Conservation (phyloP, 2,113 vertebrate genomes). For the Cathartes aura region DNA sequence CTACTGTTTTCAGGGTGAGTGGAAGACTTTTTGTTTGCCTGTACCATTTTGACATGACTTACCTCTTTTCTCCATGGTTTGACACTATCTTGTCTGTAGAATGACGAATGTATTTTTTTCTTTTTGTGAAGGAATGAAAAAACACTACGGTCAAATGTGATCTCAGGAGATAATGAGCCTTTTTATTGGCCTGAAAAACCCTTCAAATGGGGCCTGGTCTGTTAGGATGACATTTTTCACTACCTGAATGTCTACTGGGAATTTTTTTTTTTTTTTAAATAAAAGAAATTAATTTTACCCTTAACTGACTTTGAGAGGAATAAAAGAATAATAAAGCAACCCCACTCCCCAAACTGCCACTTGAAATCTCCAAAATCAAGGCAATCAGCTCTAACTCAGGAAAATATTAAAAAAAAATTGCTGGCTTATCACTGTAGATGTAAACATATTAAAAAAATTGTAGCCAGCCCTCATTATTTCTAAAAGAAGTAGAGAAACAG, state of each 20-base stretch:
- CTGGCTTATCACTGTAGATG: not conserved
- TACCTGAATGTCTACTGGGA: not conserved
- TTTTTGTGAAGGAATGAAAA: not conserved
- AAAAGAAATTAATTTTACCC: slow-evolving; percentile 62
- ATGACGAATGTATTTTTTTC: not conserved
- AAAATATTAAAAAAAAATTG: not conserved
- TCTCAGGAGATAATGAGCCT: not conserved
- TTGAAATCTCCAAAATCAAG: not conserved
- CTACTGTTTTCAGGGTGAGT: slow-evolving; percentile 9
- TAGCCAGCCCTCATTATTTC: not conserved
- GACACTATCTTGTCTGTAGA: not conserved
- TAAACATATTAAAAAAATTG: not conserved
- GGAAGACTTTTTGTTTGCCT: not conserved
- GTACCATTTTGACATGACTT: not conserved
- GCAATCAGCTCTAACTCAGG: not conserved
- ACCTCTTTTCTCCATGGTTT: not conserved
- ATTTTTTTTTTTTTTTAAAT: not conserved
- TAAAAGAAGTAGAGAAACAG: not conserved
- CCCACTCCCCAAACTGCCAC: not conserved
- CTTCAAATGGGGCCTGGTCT: not conserved
- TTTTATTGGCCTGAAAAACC: slow-evolving; percentile 3
- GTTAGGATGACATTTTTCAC: slow-evolving; percentile 41
- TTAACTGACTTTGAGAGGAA: slow-evolving; percentile 49
- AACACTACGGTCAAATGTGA: not conserved
- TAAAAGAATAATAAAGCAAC: not conserved